Base-by-base conservation (phyloP, 2,888 invertebrate species). In the Polydrusus cervinus region DNA sequence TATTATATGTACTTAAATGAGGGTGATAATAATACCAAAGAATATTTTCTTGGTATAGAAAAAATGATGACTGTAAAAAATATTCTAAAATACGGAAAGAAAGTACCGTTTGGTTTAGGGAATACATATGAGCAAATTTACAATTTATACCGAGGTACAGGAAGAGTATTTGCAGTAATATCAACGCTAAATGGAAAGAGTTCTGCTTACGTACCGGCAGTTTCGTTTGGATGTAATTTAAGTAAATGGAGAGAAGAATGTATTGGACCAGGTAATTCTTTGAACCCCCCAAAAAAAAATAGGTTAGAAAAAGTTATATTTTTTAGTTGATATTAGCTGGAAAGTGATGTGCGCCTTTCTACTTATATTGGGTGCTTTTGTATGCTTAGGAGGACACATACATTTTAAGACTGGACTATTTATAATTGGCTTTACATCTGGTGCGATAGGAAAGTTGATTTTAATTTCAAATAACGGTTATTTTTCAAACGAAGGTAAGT, bases 181-280 rank as follows among this genome's bases (percentile, higher is more conserved):
- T 91, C 91, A 5, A 87, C 83, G 9, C 86, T 85, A 79, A 84
- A 82, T 25, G 82, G 85, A 72, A 72, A 82, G 10, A 90, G 89
- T 78, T 89, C 92, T 0, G 90, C 92, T 3, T 95, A 95, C 83
- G 90, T 94, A 0, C 93, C 95, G 0, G 87, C 89, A 1, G 87
- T 90, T 62, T 91, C 91, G 0, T 94, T 93, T 82, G 92, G 90
- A 0, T 95, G 94, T 85, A 87, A 89, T 75, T 86, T 90, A 1
- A 66, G 86, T 8, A 82, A 86, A 2, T 87, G 88, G 67, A 84
- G 85, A 14, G 88, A 89, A 78, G 85, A 83, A 60, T 92, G 92
- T 82, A 84, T 88, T 67, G 84, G 89, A 76, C 84, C 90, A 78
- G 89, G 92, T 92, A 88, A 87, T 88, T 85, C 8, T 34, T 34